Evolutionary conservation across 64 coral and sea anemone genomes (phyloP).

Genomic region (Stichodactyla helianthus): DNA sequence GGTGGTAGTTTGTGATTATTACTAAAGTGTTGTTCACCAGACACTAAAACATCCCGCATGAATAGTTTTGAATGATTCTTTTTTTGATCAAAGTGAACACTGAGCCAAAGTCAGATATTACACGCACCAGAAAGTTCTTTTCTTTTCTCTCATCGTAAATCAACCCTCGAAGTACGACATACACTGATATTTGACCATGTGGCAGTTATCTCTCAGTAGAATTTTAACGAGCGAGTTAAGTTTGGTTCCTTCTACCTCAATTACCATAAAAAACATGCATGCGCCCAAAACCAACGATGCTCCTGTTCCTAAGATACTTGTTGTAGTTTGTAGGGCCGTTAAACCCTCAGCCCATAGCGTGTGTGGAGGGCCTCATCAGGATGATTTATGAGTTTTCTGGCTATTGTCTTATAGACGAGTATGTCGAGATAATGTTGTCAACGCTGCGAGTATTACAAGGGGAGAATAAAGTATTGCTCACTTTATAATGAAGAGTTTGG

Average conservation of each 20-base stretch:
- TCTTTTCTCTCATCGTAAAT: background rate
- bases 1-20: background rate
- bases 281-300: background rate
- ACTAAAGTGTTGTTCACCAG: background rate
- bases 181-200: conserved; percentile 3
- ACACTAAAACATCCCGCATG: background rate
- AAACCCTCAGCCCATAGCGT: conserved; percentile 11
- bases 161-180: background rate
- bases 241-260: background rate
- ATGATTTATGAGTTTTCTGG: conserved; percentile 22
- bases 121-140: background rate
- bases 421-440: conserved; percentile 22
- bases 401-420: conserved; percentile 19
- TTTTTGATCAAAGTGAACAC: background rate
- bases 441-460: conserved; percentile 7
- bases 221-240: conserved; percentile 6
- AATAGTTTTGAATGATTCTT: background rate
- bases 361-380: conserved; percentile 1
- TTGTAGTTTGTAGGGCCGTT: conserved; percentile 5
- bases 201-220: background rate
- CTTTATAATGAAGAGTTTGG: conserved; percentile 3
- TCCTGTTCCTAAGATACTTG: conserved; percentile 12
- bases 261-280: conserved; percentile 13
- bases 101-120: background rate
- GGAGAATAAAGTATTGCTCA: conserved; percentile 9